Conservation (phyloP, 2,113 vertebrate species). For the Pomatostomus ruficeps region DNA sequence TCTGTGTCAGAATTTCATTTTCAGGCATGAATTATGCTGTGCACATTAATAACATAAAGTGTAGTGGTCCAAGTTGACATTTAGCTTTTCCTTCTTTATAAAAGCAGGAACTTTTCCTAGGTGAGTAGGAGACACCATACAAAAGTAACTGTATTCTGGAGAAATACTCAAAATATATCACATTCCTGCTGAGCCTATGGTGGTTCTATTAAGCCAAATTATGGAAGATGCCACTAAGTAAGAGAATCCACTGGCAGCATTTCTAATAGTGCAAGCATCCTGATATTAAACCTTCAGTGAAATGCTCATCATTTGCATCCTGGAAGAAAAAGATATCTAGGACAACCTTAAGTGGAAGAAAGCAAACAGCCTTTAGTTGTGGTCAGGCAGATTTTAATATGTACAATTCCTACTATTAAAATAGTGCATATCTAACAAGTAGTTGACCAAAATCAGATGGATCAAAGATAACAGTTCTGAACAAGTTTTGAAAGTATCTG, state of each 20-base stretch:
- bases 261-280: neutral
- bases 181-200: neutral
- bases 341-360: neutral
- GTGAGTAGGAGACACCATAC: neutral
- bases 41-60: conserved; percentile 2
- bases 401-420: neutral
- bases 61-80: neutral
- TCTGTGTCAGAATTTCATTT: conserved; percentile 7
- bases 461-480: neutral
- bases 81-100: neutral
- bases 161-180: neutral
- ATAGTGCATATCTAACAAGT: neutral
- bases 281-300: neutral
- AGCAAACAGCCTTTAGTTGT: neutral
- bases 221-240: neutral
- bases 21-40: neutral
- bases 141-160: neutral
- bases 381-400: neutral
- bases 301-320: neutral
- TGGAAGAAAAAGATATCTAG: neutral
- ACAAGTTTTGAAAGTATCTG: neutral
- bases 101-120: neutral
- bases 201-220: neutral
- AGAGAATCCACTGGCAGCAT: neutral
- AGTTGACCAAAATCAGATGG: neutral